Base-by-base conservation (phyloP, 1,140 invertebrate genomes). In the Cotesia typhae region DNA sequence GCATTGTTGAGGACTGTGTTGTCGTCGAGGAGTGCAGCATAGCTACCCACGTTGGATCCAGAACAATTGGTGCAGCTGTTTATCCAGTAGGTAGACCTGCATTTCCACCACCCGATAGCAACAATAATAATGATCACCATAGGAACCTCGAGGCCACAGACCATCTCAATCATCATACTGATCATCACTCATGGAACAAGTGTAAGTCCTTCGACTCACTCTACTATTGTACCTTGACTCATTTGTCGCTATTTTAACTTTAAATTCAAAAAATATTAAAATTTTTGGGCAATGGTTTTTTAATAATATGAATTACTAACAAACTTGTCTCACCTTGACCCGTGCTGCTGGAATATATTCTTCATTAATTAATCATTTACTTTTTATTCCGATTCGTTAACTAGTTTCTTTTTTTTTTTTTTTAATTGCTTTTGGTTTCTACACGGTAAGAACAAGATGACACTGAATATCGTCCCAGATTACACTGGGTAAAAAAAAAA, bases 51-150 rank as follows among this genome's bases (percentile, higher is more conserved):
- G 59, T 74, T 47, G 72, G 57, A 63, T 51, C 65, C 2, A 71
- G 65, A 35, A 67, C 65, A 38, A 67, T 67, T 36, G 53, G 67
- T 41, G 20, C 55, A 7, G 55, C 37, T 67, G 67, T 65, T 63
- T 64, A 69, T 66, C 60, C 70, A 52, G 53, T 60, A 64, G 37
- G 12, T 55, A 47, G 75, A 28, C 12, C 65, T 51, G 51, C 35
- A 68, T 72, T 82, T 35, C 74, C 80, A 28, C 74, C 80, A 28
- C 82, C 84, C 47, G 84, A 86, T 77, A 82, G 78, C 76, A 86
- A 86, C 80, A 86, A 86, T 81, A 86, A 86, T 67, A 81, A 85
- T 76, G 84, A 86, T 70, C 85, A 86, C 76, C 84, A 86, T 74
- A 80, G 83, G 70, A 83, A 86, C 73, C 79, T 85, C 77, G 85